phyloP scores from a whole-genome alignment of 1,140 invertebrate genomes.

The Drosophila sp. region DNA sequence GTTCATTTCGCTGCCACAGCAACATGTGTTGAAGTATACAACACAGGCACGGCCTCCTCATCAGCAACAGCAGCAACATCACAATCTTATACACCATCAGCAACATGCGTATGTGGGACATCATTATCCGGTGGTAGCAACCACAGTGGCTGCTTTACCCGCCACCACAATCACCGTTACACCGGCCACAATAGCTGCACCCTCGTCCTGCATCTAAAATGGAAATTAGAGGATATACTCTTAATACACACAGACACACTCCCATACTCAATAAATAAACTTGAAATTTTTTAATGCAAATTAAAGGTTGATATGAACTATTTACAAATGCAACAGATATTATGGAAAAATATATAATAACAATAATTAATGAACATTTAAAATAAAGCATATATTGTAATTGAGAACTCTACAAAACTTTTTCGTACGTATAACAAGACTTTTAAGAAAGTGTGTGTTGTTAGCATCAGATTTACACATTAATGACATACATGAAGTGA shows the following conservation, averaged over 20 bases:
- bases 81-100: constrained; percentile 47
- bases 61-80: constrained; percentile 52
- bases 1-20: constrained; percentile 72
- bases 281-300: constrained; percentile 56
- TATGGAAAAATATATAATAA: constrained; percentile 24
- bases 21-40: constrained; percentile 72
- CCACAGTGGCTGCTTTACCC: constrained; percentile 66
- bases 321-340: constrained; percentile 60
- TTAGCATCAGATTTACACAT: constrained; percentile 47
- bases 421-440: constrained; percentile 76
- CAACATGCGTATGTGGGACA: constrained; percentile 60
- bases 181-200: constrained; percentile 65
- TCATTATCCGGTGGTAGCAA: constrained; percentile 70
- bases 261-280: constrained; percentile 30
- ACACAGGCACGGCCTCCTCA: constrained; percentile 41
- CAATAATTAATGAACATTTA: constrained; percentile 7
- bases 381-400: constrained; percentile 54
- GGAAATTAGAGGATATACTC: constrained; percentile 5
- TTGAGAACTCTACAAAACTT: constrained; percentile 60
- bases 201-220: constrained; percentile 70
- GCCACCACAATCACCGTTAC: constrained; percentile 76
- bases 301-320: constrained; percentile 77
- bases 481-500: constrained; percentile 48
- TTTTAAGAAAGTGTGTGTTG: constrained; percentile 59
- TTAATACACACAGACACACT: constrained; percentile 20